Percentiles rank a stretch among this genome's conserved stretches.
Evolutionary conservation across 1,140 invertebrate species (phyloP).

Genomic region (Caenorhabditis brenneri): DNA sequence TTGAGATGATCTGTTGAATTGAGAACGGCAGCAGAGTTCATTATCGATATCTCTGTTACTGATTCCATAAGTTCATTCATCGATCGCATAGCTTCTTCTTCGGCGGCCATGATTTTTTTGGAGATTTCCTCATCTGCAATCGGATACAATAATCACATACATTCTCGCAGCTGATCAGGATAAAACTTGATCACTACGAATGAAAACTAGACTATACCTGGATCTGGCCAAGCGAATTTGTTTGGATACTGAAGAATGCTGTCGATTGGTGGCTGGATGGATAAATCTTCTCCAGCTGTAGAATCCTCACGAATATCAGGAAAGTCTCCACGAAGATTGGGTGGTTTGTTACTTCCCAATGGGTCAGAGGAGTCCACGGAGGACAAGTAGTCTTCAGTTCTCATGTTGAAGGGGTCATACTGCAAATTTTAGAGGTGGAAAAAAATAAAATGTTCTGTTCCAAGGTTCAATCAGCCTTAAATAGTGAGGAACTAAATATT

Average conservation of each 20-base stretch:
- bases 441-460: too few relatives aligned
- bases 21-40: not conserved
- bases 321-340: conserved; percentile 5
- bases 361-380: not conserved
- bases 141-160: not conserved
- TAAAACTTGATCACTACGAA: not conserved
- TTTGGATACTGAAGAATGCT: conserved; percentile 16
- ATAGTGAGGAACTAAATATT: too few relatives aligned
- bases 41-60: not conserved
- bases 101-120: not conserved
- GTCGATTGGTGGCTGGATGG: not conserved
- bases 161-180: not conserved
- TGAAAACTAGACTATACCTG: not conserved
- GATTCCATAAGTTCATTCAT: conserved; percentile 24
- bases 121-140: conserved; percentile 1
- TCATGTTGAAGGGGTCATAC: conserved; percentile 30
- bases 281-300: conserved; percentile 19
- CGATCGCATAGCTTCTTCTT: not conserved
- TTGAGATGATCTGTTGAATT: not conserved
- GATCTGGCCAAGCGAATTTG: conserved; percentile 23
- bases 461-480: too few relatives aligned
- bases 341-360: not conserved
- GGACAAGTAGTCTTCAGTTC: not conserved
- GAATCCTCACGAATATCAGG: conserved; percentile 11
- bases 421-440: too few relatives aligned